phyloP scores from a whole-genome alignment of 1,140 invertebrate genomes.

The Holotrichia oblita region DNA sequence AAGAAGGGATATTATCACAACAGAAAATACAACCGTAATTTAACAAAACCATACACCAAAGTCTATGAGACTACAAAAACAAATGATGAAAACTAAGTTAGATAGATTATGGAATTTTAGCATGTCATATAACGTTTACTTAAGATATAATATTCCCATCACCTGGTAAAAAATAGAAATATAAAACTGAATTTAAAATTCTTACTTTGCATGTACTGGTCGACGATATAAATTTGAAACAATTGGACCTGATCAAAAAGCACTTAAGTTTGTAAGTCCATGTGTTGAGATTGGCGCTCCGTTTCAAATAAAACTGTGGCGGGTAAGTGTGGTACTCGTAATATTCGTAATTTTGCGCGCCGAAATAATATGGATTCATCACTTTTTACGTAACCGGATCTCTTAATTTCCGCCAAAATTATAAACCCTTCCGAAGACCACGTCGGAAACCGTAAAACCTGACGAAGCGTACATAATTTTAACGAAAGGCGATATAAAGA shows the following conservation, averaged over 20 bases:
- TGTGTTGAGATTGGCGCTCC: slow-evolving; percentile 50
- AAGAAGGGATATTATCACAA: no score
- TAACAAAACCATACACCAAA: no score
- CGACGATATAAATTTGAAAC: slow-evolving; percentile 35
- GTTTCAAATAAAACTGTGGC: slow-evolving; percentile 52
- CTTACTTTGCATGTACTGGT: slow-evolving; percentile 23
- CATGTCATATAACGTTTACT: no score
- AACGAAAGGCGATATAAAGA: neutral
- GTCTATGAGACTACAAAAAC: neutral
- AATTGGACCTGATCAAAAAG: slow-evolving; percentile 47
- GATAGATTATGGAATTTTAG: no score
- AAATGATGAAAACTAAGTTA: no score
- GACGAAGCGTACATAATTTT: neutral
- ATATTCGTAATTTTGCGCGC: slow-evolving; percentile 36
- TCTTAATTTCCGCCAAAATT: neutral
- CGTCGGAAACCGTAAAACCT: neutral
- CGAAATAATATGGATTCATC: slow-evolving; percentile 34
- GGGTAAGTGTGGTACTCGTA: slow-evolving; percentile 46
- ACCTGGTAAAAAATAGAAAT: neutral
- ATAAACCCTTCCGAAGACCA: neutral
- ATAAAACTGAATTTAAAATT: neutral
- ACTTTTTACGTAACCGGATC: neutral
- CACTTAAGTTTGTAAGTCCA: slow-evolving; percentile 54
- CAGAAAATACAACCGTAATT: no score
- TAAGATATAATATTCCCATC: no score